Base-by-base conservation (phyloP, 2,888 invertebrate genomes). In the Omphaloscelis lunosa region DNA sequence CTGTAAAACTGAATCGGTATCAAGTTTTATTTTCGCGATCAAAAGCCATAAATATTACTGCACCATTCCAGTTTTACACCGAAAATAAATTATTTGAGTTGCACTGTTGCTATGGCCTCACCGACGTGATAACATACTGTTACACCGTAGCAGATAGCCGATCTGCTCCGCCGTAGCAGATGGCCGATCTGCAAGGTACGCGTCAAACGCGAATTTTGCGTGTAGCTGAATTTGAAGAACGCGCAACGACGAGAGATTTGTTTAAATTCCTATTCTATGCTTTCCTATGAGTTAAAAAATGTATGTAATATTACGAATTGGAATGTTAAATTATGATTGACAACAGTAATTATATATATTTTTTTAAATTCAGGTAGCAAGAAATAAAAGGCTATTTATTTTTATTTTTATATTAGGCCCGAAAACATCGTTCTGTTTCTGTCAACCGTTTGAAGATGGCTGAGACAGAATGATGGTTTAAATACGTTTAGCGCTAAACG, bases 161-260 rank as follows among this genome's bases (percentile, higher is more conserved):
- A 56, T 53, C 53, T 20, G n/a, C 58, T 58, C 27, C 27, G 7
- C 7, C 58, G n/a, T 58, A 58, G 56, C 56, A 11, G n/a, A 29
- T 29, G 23, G 23, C n/a, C 67, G n/a, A 67, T 34, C 15, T 20
- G 34, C 27, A n/a, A n/a, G n/a, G n/a, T 74, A 58, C 34, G 69
- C 17, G 23, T 2, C 29, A n/a, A 34, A 34, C 45, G 2, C 12
- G 45, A 6, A 41, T 27, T 41, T 45, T 65, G 17, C 5, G 8
- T n/a, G 39, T 39, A 17, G n/a, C n/a, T 39, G n/a, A 63, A 39
- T 39, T 29, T 39, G n/a, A 63, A n/a, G 6, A 39, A 41, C 17
- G 17, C 9, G n/a, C 17, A 41, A n/a, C 39, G 17, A n/a, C 5
- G 15, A 15, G 9, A 39, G 39, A 63, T 63, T 17, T 17, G 8